phyloP scores from a whole-genome alignment of 2,797 vertebrate genomes.

The Discoglossus pictus region DNA sequence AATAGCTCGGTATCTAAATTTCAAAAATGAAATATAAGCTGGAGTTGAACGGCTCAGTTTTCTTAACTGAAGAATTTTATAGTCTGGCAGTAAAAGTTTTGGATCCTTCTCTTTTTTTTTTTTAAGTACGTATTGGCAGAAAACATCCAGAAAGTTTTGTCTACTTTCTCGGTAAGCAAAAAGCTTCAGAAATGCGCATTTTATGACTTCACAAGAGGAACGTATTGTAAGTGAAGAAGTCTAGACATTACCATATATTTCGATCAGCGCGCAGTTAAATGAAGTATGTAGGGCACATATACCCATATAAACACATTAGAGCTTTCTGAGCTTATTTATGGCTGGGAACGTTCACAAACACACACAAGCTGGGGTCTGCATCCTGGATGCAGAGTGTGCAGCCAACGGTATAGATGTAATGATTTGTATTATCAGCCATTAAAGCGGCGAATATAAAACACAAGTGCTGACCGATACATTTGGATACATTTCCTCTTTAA shows the following conservation, averaged over 20 bases:
- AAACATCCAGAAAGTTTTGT: slow-evolving; percentile 36
- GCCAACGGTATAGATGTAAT: too few relatives aligned
- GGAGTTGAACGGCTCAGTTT: not conserved
- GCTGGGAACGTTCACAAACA: too few relatives aligned
- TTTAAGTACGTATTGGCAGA: slow-evolving; percentile 43
- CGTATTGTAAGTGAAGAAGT: slow-evolving; percentile 17
- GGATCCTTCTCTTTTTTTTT: slow-evolving; percentile 23
- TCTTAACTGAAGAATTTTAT: slow-evolving; percentile 28
- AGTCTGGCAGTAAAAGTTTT: slow-evolving; percentile 33
- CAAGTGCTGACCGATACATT: too few relatives aligned
- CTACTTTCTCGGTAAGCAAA: slow-evolving; percentile 42
- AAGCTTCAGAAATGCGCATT: slow-evolving; percentile 35
- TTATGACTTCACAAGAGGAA: slow-evolving; percentile 29
- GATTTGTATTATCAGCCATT: too few relatives aligned
- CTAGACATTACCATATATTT: slow-evolving; percentile 44
- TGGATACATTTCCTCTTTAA: too few relatives aligned
- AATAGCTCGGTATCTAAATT: not conserved
- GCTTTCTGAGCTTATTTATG: too few relatives aligned
- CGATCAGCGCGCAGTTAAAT: slow-evolving; percentile 33
- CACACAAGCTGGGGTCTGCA: too few relatives aligned
- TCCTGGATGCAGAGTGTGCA: too few relatives aligned
- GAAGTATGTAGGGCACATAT: not conserved
- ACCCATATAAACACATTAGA: too few relatives aligned
- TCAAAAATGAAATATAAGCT: not conserved
- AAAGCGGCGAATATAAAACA: too few relatives aligned